Conservation (phyloP, 2,113 vertebrate species). For the Hippolais icterina region DNA sequence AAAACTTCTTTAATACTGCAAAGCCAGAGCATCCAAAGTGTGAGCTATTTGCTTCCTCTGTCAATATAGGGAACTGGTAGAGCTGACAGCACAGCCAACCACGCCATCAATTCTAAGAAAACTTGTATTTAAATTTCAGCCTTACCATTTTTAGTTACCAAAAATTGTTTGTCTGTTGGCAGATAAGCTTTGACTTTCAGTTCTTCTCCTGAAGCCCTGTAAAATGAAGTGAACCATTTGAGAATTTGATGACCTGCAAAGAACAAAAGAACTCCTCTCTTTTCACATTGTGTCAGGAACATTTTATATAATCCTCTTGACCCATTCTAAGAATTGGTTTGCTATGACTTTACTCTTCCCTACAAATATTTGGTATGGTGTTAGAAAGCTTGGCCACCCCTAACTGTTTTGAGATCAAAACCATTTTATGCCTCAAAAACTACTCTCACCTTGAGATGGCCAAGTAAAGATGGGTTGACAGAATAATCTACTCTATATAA, state of each 20-base stretch:
- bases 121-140: neutral
- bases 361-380: neutral
- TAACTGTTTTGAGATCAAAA: neutral
- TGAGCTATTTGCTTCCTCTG: neutral
- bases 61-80: neutral
- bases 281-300: neutral
- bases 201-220: constrained; percentile 93
- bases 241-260: constrained; percentile 15
- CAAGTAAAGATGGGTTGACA: neutral
- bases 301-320: neutral
- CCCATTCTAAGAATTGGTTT: neutral
- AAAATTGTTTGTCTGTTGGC: constrained; percentile 93
- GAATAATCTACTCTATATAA: neutral
- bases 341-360: neutral
- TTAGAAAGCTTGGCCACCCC: neutral
- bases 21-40: neutral
- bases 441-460: neutral
- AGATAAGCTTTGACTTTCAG: constrained; percentile 93
- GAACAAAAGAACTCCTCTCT: neutral
- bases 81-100: neutral
- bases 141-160: constrained; percentile 97
- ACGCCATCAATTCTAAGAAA: neutral
- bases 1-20: neutral
- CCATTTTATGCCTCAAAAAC: neutral
- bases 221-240: constrained; percentile 53